Evolutionary conservation across 2,113 vertebrate species (phyloP), one percentile per base, ranked within the genome.

Genomic region (Leptodactylus fuscus): DNA sequence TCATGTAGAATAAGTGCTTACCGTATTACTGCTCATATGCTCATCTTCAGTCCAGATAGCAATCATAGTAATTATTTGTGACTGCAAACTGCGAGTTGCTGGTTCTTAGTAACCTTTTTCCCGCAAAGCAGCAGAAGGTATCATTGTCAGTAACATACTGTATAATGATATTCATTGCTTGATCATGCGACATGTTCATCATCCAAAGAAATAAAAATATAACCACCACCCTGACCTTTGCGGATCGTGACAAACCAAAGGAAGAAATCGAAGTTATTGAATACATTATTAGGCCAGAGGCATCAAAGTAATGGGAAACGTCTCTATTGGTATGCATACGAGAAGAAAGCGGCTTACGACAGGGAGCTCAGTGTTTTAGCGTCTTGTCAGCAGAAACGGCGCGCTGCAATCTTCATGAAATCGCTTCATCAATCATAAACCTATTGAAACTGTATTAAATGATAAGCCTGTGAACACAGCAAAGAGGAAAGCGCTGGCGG

Each of bases 401-500:
- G n/a, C 15, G 7, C 53, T 58, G 22, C 76, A 79, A 78, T 78
- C 75, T 78, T 78, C 27, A 5, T n/a, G 11, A 60, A 55, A 58
- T 58, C 48, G 22, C 51, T 79, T 79, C 49, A 79, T 79, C 76
- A 79, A 79, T 79, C 76, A 79, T 60, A 58, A n/a, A 38, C 48
- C 76, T 58, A 60, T 79, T 79, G 32, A 79, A 58, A 79, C 3
- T 79, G 76, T 79, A 79, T 79, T 79, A 58, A 79, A 58, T n/a
- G 76, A 79, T 79, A 79, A 79, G 51, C 53, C 76, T 38, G 36
- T 60, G 34, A 78, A 78, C 16, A 58, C 29, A n/a, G 29, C 29
- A 32, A n/a, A 78, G 22, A 55, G 51, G 32, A 36, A 78, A 24
- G 49, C 49, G 27, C 13, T 58, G 75, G 51, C 32, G 5, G 32